A percentile compares a stretch with the other conserved stretches of the same genome.
These are phyloP conservation scores for Eremophila alpestris DNA, from an alignment of 2,797 vertebrate species.

Conservation along the genomic window DNA sequence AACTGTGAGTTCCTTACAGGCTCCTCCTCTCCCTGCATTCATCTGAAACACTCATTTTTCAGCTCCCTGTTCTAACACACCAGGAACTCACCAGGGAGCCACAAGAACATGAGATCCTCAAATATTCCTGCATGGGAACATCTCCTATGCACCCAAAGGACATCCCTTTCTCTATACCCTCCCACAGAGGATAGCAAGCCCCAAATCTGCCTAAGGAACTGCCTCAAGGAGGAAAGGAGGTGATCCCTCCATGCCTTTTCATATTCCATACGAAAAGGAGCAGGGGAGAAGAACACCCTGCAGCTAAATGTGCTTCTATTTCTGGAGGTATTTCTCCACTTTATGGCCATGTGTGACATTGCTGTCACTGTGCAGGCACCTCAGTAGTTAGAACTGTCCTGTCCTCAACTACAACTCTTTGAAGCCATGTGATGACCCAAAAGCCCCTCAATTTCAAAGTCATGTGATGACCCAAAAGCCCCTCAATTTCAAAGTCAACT, in stretches of 20 bases:
- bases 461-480: not conserved
- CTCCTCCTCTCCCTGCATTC: not conserved
- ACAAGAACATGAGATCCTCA: not conserved
- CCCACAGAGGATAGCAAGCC: not conserved
- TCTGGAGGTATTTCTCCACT: not conserved
- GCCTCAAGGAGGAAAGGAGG: not conserved
- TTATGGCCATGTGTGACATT: not conserved
- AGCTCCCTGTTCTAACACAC: not conserved
- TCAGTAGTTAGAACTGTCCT: rapidly evolving
- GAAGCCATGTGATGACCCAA: not conserved
- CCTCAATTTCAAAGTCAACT: not conserved
- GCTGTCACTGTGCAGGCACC: not conserved
- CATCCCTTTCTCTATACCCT: not conserved
- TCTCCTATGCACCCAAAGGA: not conserved
- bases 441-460: not conserved
- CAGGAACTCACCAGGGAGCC: not conserved
- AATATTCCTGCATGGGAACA: not conserved
- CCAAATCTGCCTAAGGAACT: not conserved
- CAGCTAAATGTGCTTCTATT: not conserved
- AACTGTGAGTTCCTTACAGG: not conserved
- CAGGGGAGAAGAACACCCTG: rapidly evolving
- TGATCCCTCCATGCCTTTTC: not conserved
- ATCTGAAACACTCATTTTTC: not conserved
- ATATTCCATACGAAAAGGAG: not conserved
- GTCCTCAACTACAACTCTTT: not conserved